Base-by-base conservation (phyloP, 2,113 vertebrate genomes). In the Psophia crepitans region DNA sequence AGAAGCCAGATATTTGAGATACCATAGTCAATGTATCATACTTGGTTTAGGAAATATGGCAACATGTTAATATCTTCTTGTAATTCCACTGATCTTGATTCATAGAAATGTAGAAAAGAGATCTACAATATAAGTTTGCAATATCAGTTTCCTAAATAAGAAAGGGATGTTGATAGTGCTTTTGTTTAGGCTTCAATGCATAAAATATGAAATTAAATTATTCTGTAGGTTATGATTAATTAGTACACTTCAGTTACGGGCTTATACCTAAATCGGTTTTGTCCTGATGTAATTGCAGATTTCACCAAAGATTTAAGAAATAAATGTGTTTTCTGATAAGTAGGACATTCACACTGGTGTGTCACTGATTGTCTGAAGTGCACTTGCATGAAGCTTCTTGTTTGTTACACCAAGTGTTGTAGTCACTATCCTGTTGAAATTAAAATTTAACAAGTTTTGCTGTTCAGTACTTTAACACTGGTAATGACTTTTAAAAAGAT, bases 331-430 rank as follows among this genome's bases (percentile, higher is more conserved):
- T 87, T 69, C 20, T 74, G 0, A 9, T 73, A 58, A 35, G 28
- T 79, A 15, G 27, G 41, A n/a, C 5, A 4, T 73, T 79, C 41
- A 76, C 57, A 11, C 37, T 41, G 32, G 37, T 76, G 37, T 76
- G 41, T 87, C 74, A 80, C 63, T 63, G 30, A 32, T 39, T 74
- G 53, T 28, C 33, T 76, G n/a, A 77, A 87, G 41, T 53, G 32
- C 70, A 91, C 33, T 73, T 93, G 81, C 91, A 93, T 88, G 85
- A 58, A 81, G 22, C 22, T 75, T 84, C 6, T 9, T 43, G 6
- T 71, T 41, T 77, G 51, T 87, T 74, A 26, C 81, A 89, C 44
- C 10, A 48, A 48, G 4, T 41, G 23, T 68, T 68, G 15, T 33
- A 75, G n/a, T 91, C 48, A 78, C 66, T 63, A 13, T n/a, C 9